Conservation (phyloP, 2,113 vertebrate genomes). For the Calypte anna region DNA sequence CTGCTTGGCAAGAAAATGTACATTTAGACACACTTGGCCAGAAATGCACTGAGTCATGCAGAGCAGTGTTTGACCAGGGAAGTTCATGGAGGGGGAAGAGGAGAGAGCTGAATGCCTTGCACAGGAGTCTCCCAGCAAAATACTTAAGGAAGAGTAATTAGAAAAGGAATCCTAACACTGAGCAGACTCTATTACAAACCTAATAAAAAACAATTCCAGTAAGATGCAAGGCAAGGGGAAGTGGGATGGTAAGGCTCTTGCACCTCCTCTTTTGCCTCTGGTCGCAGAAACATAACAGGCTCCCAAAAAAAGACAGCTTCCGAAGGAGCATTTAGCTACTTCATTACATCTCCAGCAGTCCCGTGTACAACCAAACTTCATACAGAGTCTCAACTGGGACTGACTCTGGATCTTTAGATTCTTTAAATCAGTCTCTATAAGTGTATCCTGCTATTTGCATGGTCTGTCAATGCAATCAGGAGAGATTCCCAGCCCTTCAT, state of each 20-base stretch:
- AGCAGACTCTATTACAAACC: not conserved
- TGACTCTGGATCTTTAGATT: not conserved
- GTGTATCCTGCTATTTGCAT: not conserved
- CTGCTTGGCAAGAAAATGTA: not conserved
- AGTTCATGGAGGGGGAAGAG: not conserved
- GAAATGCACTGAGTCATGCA: not conserved
- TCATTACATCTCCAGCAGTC: not conserved
- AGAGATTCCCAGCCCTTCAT: constrained; percentile 22
- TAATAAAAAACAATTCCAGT: not conserved
- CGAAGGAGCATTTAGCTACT: not conserved
- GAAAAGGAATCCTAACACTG: not conserved
- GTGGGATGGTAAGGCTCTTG: not conserved
- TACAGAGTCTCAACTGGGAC: not conserved
- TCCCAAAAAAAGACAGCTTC: not conserved
- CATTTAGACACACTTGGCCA: not conserved
- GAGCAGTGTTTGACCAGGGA: not conserved
- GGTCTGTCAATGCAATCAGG: constrained; percentile 9
- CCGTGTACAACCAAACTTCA: not conserved
- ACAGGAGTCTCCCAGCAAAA: not conserved
- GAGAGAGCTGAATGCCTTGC: not conserved
- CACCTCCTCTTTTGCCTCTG: not conserved
- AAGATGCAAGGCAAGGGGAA: not conserved
- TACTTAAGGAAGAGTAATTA: not conserved
- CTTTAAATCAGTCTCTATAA: not conserved
- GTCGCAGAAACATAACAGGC: not conserved